Base-by-base conservation (phyloP, 1,140 invertebrate species). In the Wiebesia pumilae region DNA sequence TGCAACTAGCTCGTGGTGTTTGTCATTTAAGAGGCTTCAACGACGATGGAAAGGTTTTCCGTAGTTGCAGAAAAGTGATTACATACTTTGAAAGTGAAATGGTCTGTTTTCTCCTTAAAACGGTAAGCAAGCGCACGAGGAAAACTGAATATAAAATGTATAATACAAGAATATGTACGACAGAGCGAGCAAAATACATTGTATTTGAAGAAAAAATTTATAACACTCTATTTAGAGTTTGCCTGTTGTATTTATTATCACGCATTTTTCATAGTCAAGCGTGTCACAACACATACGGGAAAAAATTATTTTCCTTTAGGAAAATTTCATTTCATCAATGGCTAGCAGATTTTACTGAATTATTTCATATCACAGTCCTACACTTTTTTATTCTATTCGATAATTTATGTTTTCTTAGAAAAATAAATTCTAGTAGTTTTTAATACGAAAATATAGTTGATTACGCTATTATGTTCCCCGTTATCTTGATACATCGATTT, bases 201-300 rank as follows among this genome's bases (percentile, higher is more conserved):
- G 71, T 58, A n/a, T 83, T 83, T 83, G 71, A 62, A 54, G 54
- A 24, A 38, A 62, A 77, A 77, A 83, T 83, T 83, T 83, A 83
- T 71, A 71, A 62, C 27, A 27, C 71, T 62, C 19, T 30, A 43
- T 77, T 77, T 77, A 77, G 69, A 83, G 51, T 27, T 14, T 27
- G 71, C 82, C 19, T 14, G 81, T 75, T 75, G 69, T 83, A 73
- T 83, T 83, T 83, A 83, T 83, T 67, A 47, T 21, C 47, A 30
- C 69, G 69, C 81, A 51, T 54, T 73, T 69, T 43, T 81, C 81
- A 51, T 33, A 62, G 81, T 33, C 71, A 27, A 75, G 71, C 24
- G 12, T 24, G 35, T 12, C 33, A 30, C 40, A n/a, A 75, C 40
- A 21, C 43, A 38, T 4, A 12, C 54, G 14, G n/a, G 51, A 80